Evolutionary conservation across 1,140 invertebrate species (phyloP).

Genomic region (Lasioglossum baleicum): DNA sequence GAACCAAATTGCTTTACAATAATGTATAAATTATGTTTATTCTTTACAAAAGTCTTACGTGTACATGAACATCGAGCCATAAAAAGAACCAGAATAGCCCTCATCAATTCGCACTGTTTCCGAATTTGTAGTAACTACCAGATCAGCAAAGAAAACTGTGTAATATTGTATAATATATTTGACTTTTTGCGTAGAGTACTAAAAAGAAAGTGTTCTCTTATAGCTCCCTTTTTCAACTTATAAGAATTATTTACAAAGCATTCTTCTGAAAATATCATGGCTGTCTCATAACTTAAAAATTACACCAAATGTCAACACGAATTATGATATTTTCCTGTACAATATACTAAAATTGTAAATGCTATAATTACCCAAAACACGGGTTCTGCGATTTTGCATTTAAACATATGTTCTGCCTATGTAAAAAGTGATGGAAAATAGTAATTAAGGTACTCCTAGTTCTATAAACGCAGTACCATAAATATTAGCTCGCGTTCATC

Average conservation of each 20-base stretch:
- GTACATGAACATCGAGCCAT: slow-evolving; percentile 60
- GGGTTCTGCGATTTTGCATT: slow-evolving; percentile 24
- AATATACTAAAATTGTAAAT: slow-evolving; percentile 25
- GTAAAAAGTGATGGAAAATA: slow-evolving; percentile 9
- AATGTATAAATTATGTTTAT: slow-evolving; percentile 73
- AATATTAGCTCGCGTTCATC: neutral
- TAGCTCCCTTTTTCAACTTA: neutral
- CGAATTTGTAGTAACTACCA: slow-evolving; percentile 50
- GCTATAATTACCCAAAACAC: slow-evolving; percentile 2
- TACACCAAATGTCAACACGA: slow-evolving; percentile 25
- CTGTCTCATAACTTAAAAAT: slow-evolving; percentile 38
- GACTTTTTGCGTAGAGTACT: neutral
- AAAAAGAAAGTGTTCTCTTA: neutral
- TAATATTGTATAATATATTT: slow-evolving; percentile 1
- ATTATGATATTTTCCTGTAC: slow-evolving; percentile 15
- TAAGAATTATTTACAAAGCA: slow-evolving; percentile 21
- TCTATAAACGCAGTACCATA: neutral
- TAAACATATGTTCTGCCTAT: slow-evolving; percentile 2
- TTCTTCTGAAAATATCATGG: neutral
- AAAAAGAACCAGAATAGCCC: slow-evolving; percentile 58
- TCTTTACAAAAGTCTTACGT: slow-evolving; percentile 66
- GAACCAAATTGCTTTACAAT: slow-evolving; percentile 58
- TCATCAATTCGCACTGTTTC: slow-evolving; percentile 24
- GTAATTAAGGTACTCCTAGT: neutral
- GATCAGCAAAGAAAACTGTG: slow-evolving; percentile 24